phyloP scores from a whole-genome alignment of 2,797 vertebrate genomes.

The Orestias chungarensis region DNA sequence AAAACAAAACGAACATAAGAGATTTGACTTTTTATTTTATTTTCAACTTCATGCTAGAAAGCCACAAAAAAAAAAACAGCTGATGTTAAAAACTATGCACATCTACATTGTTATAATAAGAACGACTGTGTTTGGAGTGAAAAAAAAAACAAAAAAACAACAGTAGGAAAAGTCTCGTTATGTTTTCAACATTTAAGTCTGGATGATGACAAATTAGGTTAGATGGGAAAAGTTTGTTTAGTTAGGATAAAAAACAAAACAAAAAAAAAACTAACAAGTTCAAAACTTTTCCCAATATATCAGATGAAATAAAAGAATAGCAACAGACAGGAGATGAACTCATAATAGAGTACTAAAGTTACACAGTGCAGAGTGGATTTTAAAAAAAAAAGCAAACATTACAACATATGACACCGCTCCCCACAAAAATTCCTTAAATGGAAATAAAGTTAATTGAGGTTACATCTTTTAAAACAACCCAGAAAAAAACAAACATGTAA shows the following conservation, averaged over 20 bases:
- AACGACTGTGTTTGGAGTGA: not conserved
- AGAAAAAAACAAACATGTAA: constrained; percentile 14
- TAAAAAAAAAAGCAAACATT: constrained; percentile 27
- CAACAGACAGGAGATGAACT: not conserved
- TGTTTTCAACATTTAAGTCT: not conserved
- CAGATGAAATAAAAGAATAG: not conserved
- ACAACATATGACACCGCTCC: constrained; percentile 11
- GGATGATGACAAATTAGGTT: constrained; percentile 3
- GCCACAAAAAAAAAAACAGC: constrained; percentile 31
- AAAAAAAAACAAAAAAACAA: too few species aligned
- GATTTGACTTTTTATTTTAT: constrained; percentile 55
- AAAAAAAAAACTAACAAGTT: not conserved
- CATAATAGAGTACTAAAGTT: constrained; percentile 13
- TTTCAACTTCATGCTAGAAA: constrained; percentile 58
- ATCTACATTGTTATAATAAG: constrained; percentile 6
- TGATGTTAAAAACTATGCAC: constrained; percentile 34
- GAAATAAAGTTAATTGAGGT: constrained; percentile 2
- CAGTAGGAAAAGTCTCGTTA: constrained; percentile 5
- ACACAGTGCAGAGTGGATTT: constrained; percentile 16
- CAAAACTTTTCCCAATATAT: not conserved
- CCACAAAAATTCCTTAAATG: constrained; percentile 18
- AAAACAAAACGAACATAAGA: not conserved
- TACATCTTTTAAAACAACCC: constrained; percentile 18
- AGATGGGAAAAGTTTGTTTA: not conserved
- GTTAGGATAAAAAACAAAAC: too few species aligned